Percentiles rank a stretch among this genome's conserved stretches.
Evolutionary conservation across 1,140 invertebrate species (phyloP).

Genomic region (Ostrea denselamellosa): DNA sequence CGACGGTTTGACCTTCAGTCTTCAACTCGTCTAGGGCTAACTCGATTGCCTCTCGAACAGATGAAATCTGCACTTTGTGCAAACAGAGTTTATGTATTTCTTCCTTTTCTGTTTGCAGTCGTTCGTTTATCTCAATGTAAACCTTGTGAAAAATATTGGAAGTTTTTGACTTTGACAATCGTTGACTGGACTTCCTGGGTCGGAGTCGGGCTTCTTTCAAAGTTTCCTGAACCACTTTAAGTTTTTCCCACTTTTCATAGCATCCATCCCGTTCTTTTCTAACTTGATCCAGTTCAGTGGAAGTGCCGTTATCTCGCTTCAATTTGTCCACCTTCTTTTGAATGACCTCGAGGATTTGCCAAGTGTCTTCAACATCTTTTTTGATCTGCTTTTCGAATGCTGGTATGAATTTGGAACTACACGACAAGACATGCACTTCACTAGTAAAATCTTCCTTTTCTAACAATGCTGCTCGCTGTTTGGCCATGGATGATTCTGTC

Average conservation of each 20-base stretch:
- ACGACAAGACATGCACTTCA: slow-evolving; percentile 44
- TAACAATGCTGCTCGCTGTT: slow-evolving; percentile 48
- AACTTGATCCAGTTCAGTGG: slow-evolving; percentile 7
- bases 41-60: slow-evolving; percentile 54
- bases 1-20: slow-evolving; percentile 42
- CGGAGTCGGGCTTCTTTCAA: slow-evolving; percentile 48
- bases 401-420: slow-evolving; percentile 47
- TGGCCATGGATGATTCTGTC: slow-evolving; percentile 47
- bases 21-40: slow-evolving; percentile 50
- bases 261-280: slow-evolving; percentile 44
- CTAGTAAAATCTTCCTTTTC: slow-evolving; percentile 47
- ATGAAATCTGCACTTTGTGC: slow-evolving; percentile 55
- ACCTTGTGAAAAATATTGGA: slow-evolving; percentile 52
- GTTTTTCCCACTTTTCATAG: slow-evolving; percentile 27
- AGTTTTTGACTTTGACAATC: slow-evolving; percentile 34
- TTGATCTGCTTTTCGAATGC: slow-evolving; percentile 44
- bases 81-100: slow-evolving; percentile 45
- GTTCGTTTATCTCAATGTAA: slow-evolving; percentile 51
- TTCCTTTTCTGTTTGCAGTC: slow-evolving; percentile 49
- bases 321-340: slow-evolving; percentile 49
- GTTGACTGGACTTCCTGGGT: background rate
- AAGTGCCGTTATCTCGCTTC: slow-evolving; percentile 2
- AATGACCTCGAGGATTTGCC: slow-evolving; percentile 33
- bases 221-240: slow-evolving; percentile 46
- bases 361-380: slow-evolving; percentile 48